phyloP scores from a whole-genome alignment of 2,888 invertebrate species.

The Hyles lineata region DNA sequence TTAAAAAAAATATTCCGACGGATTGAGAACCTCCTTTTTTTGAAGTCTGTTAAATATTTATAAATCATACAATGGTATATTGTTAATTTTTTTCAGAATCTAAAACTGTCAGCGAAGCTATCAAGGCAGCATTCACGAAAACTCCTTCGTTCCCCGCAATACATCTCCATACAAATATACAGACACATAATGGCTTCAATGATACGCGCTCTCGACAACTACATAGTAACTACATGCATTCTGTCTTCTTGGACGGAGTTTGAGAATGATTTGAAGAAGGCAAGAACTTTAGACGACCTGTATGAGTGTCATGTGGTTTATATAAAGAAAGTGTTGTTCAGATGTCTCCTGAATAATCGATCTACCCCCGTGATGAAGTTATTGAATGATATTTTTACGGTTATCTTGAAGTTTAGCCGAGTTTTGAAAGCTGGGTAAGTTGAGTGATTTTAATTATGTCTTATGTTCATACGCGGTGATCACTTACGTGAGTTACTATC shows the following conservation, averaged over 20 bases:
- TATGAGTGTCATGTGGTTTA: conserved; percentile 90
- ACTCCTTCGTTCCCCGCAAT: conserved; percentile 87
- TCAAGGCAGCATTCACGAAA: conserved; percentile 71
- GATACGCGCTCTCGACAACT: conserved; percentile 90
- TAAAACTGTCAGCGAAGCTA: conserved; percentile 86
- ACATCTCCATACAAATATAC: conserved; percentile 88
- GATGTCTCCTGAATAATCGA: conserved; percentile 89
- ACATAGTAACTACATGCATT: conserved; percentile 90
- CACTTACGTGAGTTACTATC: too few relatives aligned
- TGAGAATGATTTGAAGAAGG: conserved; percentile 87
- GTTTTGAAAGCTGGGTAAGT: conserved; percentile 82
- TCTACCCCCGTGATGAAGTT: conserved; percentile 88
- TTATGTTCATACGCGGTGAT: background rate
- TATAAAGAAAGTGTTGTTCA: conserved; percentile 89
- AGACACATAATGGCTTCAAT: conserved; percentile 91
- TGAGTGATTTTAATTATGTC: conserved; percentile 2
- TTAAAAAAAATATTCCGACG: too few relatives aligned
- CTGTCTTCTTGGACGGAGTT: conserved; percentile 91
- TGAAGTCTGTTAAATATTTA: too few relatives aligned
- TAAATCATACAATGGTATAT: too few relatives aligned
- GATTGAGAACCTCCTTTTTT: too few relatives aligned
- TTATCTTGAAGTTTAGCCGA: conserved; percentile 89
- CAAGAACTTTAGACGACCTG: conserved; percentile 88
- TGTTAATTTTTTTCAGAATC: conserved; percentile 68
- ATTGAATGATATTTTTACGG: conserved; percentile 89